Conservation (phyloP, 1,140 invertebrate species). For the Drosophila melanica region DNA sequence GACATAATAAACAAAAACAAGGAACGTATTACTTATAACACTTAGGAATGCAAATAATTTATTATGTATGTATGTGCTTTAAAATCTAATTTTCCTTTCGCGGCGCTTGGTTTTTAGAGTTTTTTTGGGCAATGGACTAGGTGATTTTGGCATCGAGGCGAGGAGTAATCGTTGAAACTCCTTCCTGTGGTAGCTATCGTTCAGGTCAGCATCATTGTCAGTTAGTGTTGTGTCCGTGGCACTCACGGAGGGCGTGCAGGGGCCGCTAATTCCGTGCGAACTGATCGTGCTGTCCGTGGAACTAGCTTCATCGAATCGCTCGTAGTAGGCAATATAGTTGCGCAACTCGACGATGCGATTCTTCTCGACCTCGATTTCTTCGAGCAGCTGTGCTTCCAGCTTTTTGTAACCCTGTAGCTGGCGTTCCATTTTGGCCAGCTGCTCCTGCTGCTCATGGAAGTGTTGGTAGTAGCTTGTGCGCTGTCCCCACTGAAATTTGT, state of each 20-base stretch:
- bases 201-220: background rate
- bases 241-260: conserved; percentile 14
- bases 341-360: conserved; percentile 29
- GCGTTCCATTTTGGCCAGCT: background rate
- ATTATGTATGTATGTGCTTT: background rate
- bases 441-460: conserved; percentile 7
- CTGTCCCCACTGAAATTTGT: conserved; percentile 54
- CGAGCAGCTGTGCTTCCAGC: conserved; percentile 37
- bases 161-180: background rate
- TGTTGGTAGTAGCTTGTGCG: conserved; percentile 21
- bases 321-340: conserved; percentile 33
- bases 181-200: background rate
- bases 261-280: background rate
- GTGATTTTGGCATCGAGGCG: no score
- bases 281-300: background rate
- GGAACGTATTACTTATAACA: no score
- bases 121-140: no score
- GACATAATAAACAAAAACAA: no score
- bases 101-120: no score
- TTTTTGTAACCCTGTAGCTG: conserved; percentile 43
- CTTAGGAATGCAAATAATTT: no score
- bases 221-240: conserved; percentile 7
- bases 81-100: background rate
- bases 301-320: background rate
- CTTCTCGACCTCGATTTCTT: conserved; percentile 32